These are phyloP conservation scores for Oophaga sylvatica DNA, from an alignment of 2,797 vertebrate genomes.

Conservation along the genomic window DNA sequence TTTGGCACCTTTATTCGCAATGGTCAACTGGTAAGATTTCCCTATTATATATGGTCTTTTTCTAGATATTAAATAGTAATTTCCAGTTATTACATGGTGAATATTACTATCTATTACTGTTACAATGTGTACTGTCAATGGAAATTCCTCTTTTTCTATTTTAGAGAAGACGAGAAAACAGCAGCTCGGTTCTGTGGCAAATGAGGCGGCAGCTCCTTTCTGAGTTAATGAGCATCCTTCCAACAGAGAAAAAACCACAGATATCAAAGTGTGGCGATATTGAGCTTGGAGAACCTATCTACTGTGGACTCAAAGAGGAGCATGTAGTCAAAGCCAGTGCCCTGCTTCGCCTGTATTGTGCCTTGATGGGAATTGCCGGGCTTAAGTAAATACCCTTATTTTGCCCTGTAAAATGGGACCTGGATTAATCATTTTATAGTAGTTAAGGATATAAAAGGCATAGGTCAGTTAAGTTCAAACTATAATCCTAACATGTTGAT, in stretches of 20 bases:
- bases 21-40: conserved; percentile 87
- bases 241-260: conserved; percentile 87
- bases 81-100: not conserved
- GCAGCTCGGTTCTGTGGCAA: conserved; percentile 96
- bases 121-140: not conserved
- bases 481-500: too few species aligned
- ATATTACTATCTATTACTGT: not conserved
- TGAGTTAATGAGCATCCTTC: conserved; percentile 94
- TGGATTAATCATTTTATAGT: not conserved
- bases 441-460: too few species aligned
- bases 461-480: too few species aligned
- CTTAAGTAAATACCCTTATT: conserved; percentile 83
- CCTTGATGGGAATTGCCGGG: conserved; percentile 97
- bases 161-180: conserved; percentile 89
- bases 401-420: not conserved
- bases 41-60: not conserved
- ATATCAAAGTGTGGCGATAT: conserved; percentile 80
- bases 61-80: not conserved
- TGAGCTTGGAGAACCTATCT: conserved; percentile 79
- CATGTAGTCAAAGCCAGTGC: conserved; percentile 97
- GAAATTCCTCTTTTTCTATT: not conserved
- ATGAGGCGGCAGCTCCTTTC: conserved; percentile 96
- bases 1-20: conserved; percentile 98
- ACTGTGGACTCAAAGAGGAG: conserved; percentile 92
- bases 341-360: conserved; percentile 91